phyloP scores from a whole-genome alignment of 2,113 vertebrate genomes.

The Eurypyga helias region DNA sequence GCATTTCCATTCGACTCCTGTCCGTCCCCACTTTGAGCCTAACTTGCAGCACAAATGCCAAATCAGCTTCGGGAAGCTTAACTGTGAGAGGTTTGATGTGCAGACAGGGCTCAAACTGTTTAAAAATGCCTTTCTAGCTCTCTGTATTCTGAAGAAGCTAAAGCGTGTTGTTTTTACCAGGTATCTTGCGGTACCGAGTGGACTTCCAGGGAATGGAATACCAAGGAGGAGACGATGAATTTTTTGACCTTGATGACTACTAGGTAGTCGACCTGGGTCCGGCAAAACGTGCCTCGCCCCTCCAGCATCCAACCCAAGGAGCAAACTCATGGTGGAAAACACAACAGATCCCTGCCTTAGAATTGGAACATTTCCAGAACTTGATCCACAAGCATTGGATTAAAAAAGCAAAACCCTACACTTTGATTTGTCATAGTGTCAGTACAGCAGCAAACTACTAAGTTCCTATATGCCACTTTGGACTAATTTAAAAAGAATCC shows the following conservation, averaged over 20 bases:
- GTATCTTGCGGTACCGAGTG: constrained; percentile 99
- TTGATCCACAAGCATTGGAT: constrained; percentile 88
- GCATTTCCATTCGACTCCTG: neutral
- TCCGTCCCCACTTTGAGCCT: neutral
- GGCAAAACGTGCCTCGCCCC: constrained; percentile 86
- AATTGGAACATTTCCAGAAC: constrained; percentile 94
- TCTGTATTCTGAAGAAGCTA: neutral
- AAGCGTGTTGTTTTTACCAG: constrained; percentile 72
- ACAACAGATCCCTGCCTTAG: constrained; percentile 94
- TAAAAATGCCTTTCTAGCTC: neutral
- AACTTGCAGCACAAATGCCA: rapidly evolving
- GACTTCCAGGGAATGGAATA: constrained; percentile 99
- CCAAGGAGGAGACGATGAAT: constrained; percentile 98
- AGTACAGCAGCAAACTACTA: constrained; percentile 88
- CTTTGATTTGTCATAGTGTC: constrained; percentile 93
- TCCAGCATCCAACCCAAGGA: constrained; percentile 90
- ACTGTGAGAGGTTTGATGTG: rapidly evolving
- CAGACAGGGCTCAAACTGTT: neutral
- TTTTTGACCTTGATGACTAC: constrained; percentile 99
- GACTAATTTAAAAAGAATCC: constrained; percentile 89
- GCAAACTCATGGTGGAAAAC: constrained; percentile 83
- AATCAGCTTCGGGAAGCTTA: rapidly evolving
- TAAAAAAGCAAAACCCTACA: constrained; percentile 82
- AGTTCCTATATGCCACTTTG: constrained; percentile 84
- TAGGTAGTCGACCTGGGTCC: constrained; percentile 96